phyloP scores from a whole-genome alignment of 2,888 invertebrate genomes.

The Clunio marinus region DNA sequence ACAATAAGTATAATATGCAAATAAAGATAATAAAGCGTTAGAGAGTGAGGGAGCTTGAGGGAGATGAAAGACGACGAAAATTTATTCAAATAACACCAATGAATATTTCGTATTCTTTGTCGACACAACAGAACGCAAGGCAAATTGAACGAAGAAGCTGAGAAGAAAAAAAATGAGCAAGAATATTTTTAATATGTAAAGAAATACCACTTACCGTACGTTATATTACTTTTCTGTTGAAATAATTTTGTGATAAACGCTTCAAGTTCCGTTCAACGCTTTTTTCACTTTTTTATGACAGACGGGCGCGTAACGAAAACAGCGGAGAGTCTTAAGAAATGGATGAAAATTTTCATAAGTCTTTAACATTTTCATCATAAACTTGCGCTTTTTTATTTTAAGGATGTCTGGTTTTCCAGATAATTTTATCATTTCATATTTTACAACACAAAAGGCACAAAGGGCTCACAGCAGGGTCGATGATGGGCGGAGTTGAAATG shows the following conservation, averaged over 20 bases:
- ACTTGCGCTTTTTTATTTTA: slow-evolving; percentile 30
- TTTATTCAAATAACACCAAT: slow-evolving; percentile 37
- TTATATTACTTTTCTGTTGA: slow-evolving; percentile 26
- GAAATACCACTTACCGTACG: slow-evolving; percentile 35
- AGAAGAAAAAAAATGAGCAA: neutral
- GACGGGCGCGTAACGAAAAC: neutral
- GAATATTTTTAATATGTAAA: slow-evolving; percentile 17
- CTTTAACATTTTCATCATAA: slow-evolving; percentile 17
- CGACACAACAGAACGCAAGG: slow-evolving; percentile 17
- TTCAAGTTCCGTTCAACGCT: slow-evolving; percentile 34
- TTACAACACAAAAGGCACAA: slow-evolving; percentile 14
- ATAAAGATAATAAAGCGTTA: slow-evolving; percentile 39
- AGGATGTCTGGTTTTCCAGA: slow-evolving; percentile 36
- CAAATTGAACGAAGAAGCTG: slow-evolving; percentile 8
- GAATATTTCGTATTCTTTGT: slow-evolving; percentile 34
- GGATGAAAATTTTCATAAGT: neutral
- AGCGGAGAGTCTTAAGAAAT: no score
- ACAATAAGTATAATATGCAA: slow-evolving; percentile 39
- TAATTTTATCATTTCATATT: slow-evolving; percentile 31
- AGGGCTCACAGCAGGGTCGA: no score
- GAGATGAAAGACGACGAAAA: slow-evolving; percentile 31
- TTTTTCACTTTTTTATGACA: slow-evolving; percentile 28
- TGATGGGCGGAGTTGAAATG: no score
- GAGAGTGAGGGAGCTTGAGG: slow-evolving; percentile 9
- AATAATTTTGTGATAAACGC: slow-evolving; percentile 34